Conservation (phyloP, 2,797 vertebrate species). For the Chromis chromis region DNA sequence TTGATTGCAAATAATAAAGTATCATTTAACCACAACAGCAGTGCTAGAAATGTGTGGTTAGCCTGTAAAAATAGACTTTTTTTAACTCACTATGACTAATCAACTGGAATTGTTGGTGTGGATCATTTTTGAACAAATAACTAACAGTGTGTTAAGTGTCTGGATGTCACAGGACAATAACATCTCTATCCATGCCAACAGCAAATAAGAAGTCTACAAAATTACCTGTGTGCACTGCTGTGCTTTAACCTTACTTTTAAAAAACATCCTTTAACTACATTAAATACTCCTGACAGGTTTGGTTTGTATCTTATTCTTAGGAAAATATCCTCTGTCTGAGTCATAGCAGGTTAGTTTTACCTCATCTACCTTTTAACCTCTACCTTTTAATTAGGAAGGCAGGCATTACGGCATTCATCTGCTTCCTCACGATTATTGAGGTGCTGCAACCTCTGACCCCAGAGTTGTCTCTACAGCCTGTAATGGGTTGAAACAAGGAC, state of each 20-base stretch:
- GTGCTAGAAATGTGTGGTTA: background rate
- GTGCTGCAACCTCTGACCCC: constrained; percentile 68
- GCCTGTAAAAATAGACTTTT: background rate
- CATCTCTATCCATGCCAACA: background rate
- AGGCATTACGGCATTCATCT: constrained; percentile 70
- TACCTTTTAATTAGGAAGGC: constrained; percentile 71
- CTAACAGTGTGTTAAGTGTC: background rate
- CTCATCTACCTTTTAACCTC: constrained; percentile 76
- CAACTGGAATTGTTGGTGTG: background rate
- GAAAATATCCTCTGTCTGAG: constrained; percentile 77
- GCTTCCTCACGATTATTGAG: constrained; percentile 70
- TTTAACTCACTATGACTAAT: background rate
- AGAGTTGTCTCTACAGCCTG: constrained; percentile 68
- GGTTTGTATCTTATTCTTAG: constrained; percentile 74
- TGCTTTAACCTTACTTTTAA: constrained; percentile 29
- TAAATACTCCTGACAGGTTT: constrained; percentile 61
- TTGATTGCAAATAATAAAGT: too few species aligned
- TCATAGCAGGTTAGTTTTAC: constrained; percentile 78
- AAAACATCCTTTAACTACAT: constrained; percentile 55
- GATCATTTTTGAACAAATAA: background rate
- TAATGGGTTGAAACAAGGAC: constrained; percentile 71
- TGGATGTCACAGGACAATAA: background rate
- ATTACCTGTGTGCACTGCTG: constrained; percentile 1
- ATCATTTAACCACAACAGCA: too few species aligned
- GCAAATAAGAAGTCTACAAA: constrained; percentile 16